Base-by-base conservation (phyloP, 2,113 vertebrate species). In the Syrrhaptes paradoxus region DNA sequence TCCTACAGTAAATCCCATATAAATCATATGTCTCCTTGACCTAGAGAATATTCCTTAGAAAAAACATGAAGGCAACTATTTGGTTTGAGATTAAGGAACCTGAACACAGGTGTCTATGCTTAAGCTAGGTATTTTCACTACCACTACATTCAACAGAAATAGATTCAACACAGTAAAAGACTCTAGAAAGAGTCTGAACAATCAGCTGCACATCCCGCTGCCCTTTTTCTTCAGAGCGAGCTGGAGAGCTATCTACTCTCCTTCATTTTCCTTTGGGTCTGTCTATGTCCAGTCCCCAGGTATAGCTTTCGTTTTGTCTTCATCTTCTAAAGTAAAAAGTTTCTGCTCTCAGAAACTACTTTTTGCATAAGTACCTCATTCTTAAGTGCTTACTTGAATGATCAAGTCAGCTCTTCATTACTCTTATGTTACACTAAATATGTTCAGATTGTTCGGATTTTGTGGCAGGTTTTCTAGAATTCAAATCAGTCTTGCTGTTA, bases 11-110 rank as follows among this genome's bases (percentile, higher is more conserved):
- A 84, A 84, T 70, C 31, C 55, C 66, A 17, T 41, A 48, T 66
- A 80, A 89, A 41, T 36, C 0, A 0, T 43, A 24, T 0, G 0
- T 58, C 68, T 84, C 46, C 43, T 59, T 89, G 36, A 84, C 36
- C 24, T 17, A 18, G 19, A 87, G 59, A 79, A 48, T 46, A 65
- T 46, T 76, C 41, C 22, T 72, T 17, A 66, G 68, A 51, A 89
- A 89, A 86, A 80, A 73, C 24, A 81, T 7, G 36, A 95, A 91
- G 11, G 22, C 31, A 65, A 74, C 0, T 0, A 54, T 28, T 76
- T 59, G 13, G 20, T 88, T 81, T 36, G 43, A 63, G 49, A 75
- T 48, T 85, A 75, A 85, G 52, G 84, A 91, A 89, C 14, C 22
- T 25, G 31, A 85, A 59, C 22, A 71, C 32, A 62, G 51, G 16